phyloP scores from a whole-genome alignment of 2,113 vertebrate genomes.

The Elachura formosa region DNA sequence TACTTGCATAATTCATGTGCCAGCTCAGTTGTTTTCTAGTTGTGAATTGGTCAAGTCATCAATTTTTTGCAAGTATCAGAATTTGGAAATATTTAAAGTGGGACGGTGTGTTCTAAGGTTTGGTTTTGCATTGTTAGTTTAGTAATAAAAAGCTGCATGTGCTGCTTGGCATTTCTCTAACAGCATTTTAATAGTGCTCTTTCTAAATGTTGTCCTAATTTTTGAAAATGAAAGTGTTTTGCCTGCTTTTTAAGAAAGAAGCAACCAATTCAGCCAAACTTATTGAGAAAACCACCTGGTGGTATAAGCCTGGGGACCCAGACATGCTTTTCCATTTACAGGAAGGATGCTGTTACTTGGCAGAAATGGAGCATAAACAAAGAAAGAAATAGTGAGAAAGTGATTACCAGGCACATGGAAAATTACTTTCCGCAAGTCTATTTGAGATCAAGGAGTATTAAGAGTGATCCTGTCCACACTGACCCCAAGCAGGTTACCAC shows the following conservation, averaged over 20 bases:
- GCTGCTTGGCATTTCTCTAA: neutral
- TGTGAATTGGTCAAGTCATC: neutral
- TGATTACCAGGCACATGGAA: neutral
- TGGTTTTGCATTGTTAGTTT: neutral
- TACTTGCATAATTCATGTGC: neutral
- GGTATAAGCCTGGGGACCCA: neutral
- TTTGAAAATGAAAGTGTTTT: neutral
- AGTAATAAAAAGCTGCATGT: neutral
- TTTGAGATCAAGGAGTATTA: neutral
- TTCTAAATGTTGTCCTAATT: neutral
- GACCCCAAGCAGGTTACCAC: neutral
- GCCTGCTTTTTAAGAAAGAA: neutral
- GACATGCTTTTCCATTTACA: neutral
- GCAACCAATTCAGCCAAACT: neutral
- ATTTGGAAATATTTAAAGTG: neutral
- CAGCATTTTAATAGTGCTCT: neutral
- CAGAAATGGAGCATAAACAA: conserved; percentile 10
- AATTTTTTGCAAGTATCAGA: neutral
- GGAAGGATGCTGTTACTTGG: neutral
- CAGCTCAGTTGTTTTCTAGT: neutral
- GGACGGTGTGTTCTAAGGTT: neutral
- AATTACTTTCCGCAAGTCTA: neutral
- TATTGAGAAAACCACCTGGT: neutral
- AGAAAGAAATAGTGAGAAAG: neutral
- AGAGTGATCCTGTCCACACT: neutral